Percentiles rank a stretch among this genome's conserved stretches.
Evolutionary conservation across 2,797 vertebrate genomes (phyloP).

Genomic region (Oreochromis grahami): DNA sequence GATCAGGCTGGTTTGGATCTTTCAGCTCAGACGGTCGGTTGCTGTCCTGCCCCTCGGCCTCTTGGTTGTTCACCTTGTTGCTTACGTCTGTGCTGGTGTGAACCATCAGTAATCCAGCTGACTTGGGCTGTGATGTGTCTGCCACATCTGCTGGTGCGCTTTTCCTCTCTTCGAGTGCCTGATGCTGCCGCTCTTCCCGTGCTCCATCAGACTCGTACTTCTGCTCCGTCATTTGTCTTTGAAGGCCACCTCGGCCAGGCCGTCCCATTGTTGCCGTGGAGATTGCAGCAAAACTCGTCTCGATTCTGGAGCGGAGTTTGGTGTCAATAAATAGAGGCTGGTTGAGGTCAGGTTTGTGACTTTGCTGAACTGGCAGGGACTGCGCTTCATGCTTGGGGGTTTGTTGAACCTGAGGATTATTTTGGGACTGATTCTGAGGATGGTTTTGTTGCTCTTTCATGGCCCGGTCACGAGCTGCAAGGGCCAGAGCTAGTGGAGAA

Average conservation of each 20-base stretch:
- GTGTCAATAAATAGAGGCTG: slow-evolving; percentile 97
- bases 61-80: slow-evolving; percentile 67
- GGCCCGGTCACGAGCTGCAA: slow-evolving; percentile 90
- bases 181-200: slow-evolving; percentile 77
- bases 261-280: slow-evolving; percentile 74
- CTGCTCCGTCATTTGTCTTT: slow-evolving; percentile 87
- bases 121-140: slow-evolving; percentile 85
- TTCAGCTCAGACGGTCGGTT: slow-evolving; percentile 73
- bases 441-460: slow-evolving; percentile 91
- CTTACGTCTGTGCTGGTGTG: slow-evolving; percentile 80
- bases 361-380: slow-evolving; percentile 66
- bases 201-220: slow-evolving; percentile 82
- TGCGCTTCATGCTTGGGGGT: slow-evolving; percentile 62
- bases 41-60: slow-evolving; percentile 57
- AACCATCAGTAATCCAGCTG: slow-evolving; percentile 92
- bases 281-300: slow-evolving; percentile 80
- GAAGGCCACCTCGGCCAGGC: slow-evolving; percentile 79
- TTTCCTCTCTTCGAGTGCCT: slow-evolving; percentile 79
- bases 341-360: slow-evolving; percentile 89
- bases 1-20: slow-evolving; percentile 72
- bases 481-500: slow-evolving; percentile 89
- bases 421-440: slow-evolving; percentile 73
- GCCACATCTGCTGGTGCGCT: slow-evolving; percentile 80
- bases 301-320: slow-evolving; percentile 87
- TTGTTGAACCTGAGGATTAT: slow-evolving; percentile 67